These are phyloP conservation scores for Pinna nobilis DNA, from an alignment of 1,140 invertebrate species.

Conservation along the genomic window DNA sequence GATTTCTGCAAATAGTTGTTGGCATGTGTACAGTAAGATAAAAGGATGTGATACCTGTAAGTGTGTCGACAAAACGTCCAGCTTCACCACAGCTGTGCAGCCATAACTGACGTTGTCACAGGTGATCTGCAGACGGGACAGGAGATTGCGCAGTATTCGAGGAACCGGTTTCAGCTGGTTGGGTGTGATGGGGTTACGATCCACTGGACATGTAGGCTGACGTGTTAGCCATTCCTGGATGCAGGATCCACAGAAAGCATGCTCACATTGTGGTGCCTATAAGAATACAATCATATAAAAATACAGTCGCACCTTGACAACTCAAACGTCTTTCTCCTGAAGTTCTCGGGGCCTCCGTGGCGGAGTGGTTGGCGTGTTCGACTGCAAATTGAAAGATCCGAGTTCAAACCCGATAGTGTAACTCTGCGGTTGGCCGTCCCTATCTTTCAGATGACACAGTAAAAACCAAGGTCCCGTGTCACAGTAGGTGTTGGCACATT, in stretches of 20 bases:
- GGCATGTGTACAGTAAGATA: too few relatives aligned
- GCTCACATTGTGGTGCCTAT: slow-evolving; percentile 95
- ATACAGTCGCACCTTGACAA: too few relatives aligned
- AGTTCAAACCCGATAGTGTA: neutral
- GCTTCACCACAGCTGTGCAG: slow-evolving; percentile 88
- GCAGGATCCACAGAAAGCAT: slow-evolving; percentile 94
- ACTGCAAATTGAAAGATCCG: too few relatives aligned
- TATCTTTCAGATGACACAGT: too few relatives aligned
- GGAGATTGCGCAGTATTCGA: slow-evolving; percentile 91
- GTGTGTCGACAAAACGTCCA: slow-evolving; percentile 88
- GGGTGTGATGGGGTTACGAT: slow-evolving; percentile 90
- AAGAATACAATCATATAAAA: slow-evolving; percentile 9
- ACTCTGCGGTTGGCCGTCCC: too few relatives aligned
- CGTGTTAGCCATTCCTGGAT: slow-evolving; percentile 95
- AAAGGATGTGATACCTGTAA: too few relatives aligned
- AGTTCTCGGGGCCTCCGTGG: neutral
- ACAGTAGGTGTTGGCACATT: too few relatives aligned
- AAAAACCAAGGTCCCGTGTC: too few relatives aligned
- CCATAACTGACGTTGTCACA: slow-evolving; percentile 94
- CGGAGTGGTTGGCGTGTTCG: too few relatives aligned
- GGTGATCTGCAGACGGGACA: slow-evolving; percentile 89
- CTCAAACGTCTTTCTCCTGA: too few relatives aligned
- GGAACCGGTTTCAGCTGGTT: slow-evolving; percentile 92
- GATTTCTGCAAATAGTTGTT: too few relatives aligned
- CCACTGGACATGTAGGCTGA: slow-evolving; percentile 94